phyloP scores from a whole-genome alignment of 35 echinoderm and acorn worm genomes.

The Strongylocentrotus purpuratus region DNA sequence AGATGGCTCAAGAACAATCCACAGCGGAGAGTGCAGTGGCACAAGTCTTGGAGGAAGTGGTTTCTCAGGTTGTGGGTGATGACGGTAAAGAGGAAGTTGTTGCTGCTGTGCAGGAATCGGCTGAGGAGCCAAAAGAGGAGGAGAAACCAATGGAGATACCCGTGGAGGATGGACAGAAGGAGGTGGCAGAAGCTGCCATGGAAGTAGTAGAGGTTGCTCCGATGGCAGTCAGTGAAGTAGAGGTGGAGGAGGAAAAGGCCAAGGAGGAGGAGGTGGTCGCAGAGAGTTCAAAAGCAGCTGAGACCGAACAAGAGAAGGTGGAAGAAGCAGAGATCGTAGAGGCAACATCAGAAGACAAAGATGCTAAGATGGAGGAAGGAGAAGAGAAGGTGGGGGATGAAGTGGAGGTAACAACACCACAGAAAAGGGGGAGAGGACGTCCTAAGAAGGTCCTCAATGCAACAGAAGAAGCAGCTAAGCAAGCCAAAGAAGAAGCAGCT shows the following conservation, averaged over 20 bases:
- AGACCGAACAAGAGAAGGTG: background rate
- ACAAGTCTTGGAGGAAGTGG: slow-evolving; percentile 35
- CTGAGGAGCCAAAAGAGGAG: background rate
- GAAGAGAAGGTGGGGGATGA: background rate
- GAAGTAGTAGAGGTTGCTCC: background rate
- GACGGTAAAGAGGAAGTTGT: background rate
- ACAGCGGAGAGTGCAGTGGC: background rate
- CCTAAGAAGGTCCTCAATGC: background rate
- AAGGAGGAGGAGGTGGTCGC: background rate
- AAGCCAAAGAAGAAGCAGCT: background rate
- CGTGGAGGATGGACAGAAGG: background rate
- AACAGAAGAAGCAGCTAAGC: background rate
- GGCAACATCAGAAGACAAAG: background rate
- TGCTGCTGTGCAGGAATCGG: background rate
- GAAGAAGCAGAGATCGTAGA: background rate
- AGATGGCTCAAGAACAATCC: background rate
- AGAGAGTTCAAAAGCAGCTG: background rate
- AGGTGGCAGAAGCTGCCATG: background rate
- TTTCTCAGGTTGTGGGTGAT: slow-evolving; percentile 8
- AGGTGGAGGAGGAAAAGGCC: background rate
- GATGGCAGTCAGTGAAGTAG: background rate
- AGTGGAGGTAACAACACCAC: background rate
- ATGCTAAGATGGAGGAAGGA: background rate
- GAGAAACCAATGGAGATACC: background rate
- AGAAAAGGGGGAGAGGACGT: slow-evolving; percentile 20